Conservation (phyloP, 2,888 invertebrate genomes). For the Pseudococcus longispinus region DNA sequence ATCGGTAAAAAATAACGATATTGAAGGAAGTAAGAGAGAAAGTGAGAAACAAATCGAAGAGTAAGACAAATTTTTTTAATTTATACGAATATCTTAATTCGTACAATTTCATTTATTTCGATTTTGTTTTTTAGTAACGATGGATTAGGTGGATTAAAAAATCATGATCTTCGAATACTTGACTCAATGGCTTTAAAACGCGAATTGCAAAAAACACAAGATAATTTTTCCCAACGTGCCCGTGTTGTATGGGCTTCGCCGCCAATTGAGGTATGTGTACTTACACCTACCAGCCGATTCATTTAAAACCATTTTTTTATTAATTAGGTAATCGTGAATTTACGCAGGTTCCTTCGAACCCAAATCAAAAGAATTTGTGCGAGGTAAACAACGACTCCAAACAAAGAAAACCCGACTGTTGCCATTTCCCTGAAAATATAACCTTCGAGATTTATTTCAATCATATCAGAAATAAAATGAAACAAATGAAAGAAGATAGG, state of each 20-base stretch:
- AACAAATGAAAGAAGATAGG: slow-evolving; percentile 59
- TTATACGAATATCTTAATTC: too few relatives aligned
- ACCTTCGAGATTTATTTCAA: slow-evolving; percentile 53
- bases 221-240: slow-evolving; percentile 66
- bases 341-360: not conserved
- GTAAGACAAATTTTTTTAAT: not conserved
- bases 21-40: not conserved
- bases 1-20: not conserved
- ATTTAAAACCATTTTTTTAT: not conserved
- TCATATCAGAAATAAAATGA: slow-evolving; percentile 57
- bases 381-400: not conserved
- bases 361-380: not conserved
- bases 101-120: not conserved
- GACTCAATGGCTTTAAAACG: slow-evolving; percentile 66
- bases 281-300: not conserved
- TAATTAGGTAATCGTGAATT: not conserved
- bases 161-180: slow-evolving; percentile 65
- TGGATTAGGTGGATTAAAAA: not conserved
- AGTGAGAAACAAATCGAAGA: slow-evolving; percentile 6
- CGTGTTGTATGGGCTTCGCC: slow-evolving; percentile 65
- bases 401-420: slow-evolving; percentile 44
- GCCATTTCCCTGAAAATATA: slow-evolving; percentile 49
- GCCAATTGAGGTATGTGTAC: not conserved
- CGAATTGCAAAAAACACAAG: slow-evolving; percentile 64
- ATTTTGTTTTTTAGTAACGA: not conserved